Evolutionary conservation across 2,113 vertebrate species (phyloP), one percentile per base, ranked within the genome.

Genomic region (Parus major): DNA sequence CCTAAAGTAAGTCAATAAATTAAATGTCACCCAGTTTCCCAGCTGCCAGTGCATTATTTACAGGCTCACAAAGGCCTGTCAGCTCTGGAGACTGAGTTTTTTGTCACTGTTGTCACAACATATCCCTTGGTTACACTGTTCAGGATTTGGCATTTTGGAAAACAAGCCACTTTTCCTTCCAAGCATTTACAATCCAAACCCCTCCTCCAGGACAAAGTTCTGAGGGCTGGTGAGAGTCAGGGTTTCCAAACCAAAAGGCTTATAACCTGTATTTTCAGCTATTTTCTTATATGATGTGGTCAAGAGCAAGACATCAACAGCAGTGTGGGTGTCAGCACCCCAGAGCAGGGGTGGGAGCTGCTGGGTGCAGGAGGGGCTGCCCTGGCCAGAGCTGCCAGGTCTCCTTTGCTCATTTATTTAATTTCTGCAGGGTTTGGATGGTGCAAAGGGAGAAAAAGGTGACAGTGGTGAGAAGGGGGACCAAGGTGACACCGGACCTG

Each of bases 1-100:
- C 98, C 98, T 75, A 99, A 99, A 98, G 99, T 99, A 97, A 98
- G 98, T 92, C 71, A 92, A 50, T 86, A 64, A 92, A 63, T 46
- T 59, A 75, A 63, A 65, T 41, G 59, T 88, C 84, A 75, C 86
- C 76, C 63, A 33, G 29, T 81, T 89, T 77, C n/a, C 70, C 83
- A 57, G 85, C 78, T 93, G 76, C 84, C 60, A 73, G 56, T 75
- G 92, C 46, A 35, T 80, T 82, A 96, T 92, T 90, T 91, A 66
- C 79, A 78, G 76, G 87, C 92, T 86, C 75, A 86, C 91, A 95
- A 94, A 91, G 60, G 64, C 72, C 85, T 90, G 85, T 91, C 92
- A 84, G 79, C 76, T 96, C 88, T 71, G n/a, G 60, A 69, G 46
- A 72, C 78, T 66, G 88, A 69, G 31, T 33, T 90, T 33, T 90